Percentiles rank a stretch among this genome's conserved stretches.
phyloP scores from a whole-genome alignment of 2,113 vertebrate genomes.

The Eublepharis macularius region DNA sequence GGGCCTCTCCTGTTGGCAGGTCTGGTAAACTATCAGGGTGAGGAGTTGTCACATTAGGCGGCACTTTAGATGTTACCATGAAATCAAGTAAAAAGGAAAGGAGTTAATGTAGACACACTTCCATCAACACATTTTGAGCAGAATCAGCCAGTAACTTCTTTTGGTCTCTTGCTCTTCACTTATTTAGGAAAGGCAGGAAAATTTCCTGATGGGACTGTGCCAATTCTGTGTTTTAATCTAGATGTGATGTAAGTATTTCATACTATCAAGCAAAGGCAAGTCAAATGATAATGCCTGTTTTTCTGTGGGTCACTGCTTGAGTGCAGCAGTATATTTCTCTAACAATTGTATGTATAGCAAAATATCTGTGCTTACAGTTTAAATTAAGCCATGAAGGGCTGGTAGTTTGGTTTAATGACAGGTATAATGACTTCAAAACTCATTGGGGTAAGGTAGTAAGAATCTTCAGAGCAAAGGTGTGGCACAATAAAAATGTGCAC shows the following conservation, averaged over 20 bases:
- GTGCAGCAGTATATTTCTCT: too few relatives aligned
- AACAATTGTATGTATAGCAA: too few relatives aligned
- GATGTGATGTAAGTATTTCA: not conserved
- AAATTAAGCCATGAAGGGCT: too few relatives aligned
- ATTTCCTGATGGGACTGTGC: not conserved
- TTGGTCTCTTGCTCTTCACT: not conserved
- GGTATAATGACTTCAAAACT: too few relatives aligned
- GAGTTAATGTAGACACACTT: not conserved
- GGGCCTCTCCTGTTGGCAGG: constrained; percentile 23
- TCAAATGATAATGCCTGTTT: not conserved
- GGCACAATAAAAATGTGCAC: too few relatives aligned
- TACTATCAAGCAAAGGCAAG: not conserved
- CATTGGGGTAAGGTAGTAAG: too few relatives aligned
- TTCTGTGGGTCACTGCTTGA: too few relatives aligned
- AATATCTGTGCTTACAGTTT: too few relatives aligned
- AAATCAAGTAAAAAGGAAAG: not conserved
- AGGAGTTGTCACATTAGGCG: constrained; percentile 30
- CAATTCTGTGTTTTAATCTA: not conserved
- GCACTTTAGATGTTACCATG: not conserved
- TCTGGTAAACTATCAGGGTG: not conserved
- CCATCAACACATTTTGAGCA: not conserved
- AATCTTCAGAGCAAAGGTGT: too few relatives aligned
- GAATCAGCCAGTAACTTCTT: not conserved
- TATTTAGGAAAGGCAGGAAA: not conserved
- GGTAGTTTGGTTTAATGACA: too few relatives aligned